These are phyloP conservation scores for Limosa lapponica DNA, from an alignment of 2,797 vertebrate genomes.

Conservation along the genomic window DNA sequence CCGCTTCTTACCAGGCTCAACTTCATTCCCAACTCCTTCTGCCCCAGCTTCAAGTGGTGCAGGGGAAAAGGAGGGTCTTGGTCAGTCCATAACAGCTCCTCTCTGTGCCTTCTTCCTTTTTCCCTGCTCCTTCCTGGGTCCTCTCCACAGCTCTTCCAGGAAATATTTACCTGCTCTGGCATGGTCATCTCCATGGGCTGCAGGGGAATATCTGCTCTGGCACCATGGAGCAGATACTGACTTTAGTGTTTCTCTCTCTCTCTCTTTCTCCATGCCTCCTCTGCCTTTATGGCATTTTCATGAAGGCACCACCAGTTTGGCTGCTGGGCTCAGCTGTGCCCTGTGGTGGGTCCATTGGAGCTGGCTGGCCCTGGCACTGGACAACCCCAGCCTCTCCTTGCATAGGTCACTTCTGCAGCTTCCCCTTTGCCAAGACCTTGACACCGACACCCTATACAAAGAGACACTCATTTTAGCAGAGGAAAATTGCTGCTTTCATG, in stretches of 20 bases:
- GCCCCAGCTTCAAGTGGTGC: neutral
- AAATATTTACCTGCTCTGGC: neutral
- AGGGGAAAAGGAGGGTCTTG: neutral
- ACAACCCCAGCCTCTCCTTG: neutral
- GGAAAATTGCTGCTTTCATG: neutral
- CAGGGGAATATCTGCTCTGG: neutral
- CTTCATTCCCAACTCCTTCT: neutral
- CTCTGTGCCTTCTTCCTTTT: neutral
- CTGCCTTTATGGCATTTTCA: neutral
- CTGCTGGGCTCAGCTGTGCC: neutral
- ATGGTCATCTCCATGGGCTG: neutral
- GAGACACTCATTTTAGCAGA: neutral
- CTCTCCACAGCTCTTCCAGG: neutral
- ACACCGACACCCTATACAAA: neutral
- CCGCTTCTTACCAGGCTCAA: neutral
- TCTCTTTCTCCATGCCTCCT: neutral
- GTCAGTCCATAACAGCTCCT: neutral
- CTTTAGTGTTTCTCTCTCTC: neutral
- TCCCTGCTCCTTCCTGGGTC: neutral
- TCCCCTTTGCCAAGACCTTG: neutral
- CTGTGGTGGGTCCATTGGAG: accelerated
- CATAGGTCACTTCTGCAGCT: neutral
- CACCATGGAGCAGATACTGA: neutral
- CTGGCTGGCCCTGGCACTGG: accelerated
- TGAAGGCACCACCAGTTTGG: neutral